Base-by-base conservation (phyloP, 2,888 invertebrate species). In the Bombylius major region DNA sequence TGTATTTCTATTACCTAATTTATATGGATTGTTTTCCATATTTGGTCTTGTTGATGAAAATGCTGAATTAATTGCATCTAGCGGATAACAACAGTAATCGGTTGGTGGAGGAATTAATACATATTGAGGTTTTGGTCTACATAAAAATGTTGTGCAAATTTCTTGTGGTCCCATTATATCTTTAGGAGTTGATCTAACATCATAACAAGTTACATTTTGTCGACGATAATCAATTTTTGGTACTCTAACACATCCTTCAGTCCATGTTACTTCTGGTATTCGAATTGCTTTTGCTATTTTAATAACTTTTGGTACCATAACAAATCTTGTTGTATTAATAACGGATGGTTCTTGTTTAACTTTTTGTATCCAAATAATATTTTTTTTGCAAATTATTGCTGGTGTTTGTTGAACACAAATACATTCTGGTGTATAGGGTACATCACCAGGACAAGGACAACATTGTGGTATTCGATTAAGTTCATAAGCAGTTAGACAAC, bases 31-130 rank as follows among this genome's bases (percentile, higher is more conserved):
- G 23, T 23, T 23, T 23, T 23, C 23, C 23, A 23, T 23, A 23
- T 23, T 23, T 23, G 23, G 23, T 23, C 23, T 23, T 23, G 3
- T 23, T 23, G 3, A 23, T 23, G 23, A 3, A 2, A 23, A 23
- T 23, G 63, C 59, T 14, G 69, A 58, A 42, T 11, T 11, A 4
- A 42, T 11, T 8, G 39, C 8, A 42, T 42, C 39, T 11, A 42
- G 5, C 8, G 45, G 6, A 45, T 45, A 45, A 8, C 45, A 45
- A 8, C 45, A 45, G n/a, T 45, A 45, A 45, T 45, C 45, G 13
- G n/a, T 45, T n/a, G 45, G 45, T 14, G n/a, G 45, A 5, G 45
- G 45, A 14, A 45, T 45, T 5, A 6, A 14, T 6, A 45, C 8
- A 5, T 7, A 14, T 8, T 45, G 45, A n/a, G 45, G 45, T n/a